Percentiles rank a stretch among this genome's conserved stretches.
phyloP scores from a whole-genome alignment of 2,113 vertebrate species.

The Chrysemys picta region DNA sequence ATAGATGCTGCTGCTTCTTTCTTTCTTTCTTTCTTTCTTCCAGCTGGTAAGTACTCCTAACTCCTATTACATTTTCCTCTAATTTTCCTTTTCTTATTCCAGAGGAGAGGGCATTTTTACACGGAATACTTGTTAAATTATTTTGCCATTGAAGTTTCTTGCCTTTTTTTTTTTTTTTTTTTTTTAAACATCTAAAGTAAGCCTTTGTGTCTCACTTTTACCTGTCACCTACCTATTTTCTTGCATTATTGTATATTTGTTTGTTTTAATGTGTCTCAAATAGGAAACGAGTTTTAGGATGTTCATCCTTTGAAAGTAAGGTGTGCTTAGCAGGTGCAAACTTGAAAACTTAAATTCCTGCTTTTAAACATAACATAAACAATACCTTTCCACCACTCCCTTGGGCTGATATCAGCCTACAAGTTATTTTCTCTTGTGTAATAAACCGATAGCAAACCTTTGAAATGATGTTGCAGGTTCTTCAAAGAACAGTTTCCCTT shows the following conservation, averaged over 20 bases:
- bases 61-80: not conserved
- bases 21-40: not conserved
- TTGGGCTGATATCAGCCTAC: slow-evolving; percentile 1
- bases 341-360: not conserved
- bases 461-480: slow-evolving; percentile 24
- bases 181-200: not conserved
- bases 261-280: not conserved
- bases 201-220: not conserved
- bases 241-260: not conserved
- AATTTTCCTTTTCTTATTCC: not conserved
- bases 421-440: slow-evolving; percentile 42
- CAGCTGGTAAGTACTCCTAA: not conserved
- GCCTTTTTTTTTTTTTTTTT: not conserved
- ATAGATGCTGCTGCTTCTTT: fast-evolving
- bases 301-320: not conserved
- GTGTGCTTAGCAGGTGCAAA: not conserved
- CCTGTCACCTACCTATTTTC: not conserved
- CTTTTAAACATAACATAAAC: not conserved
- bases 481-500: slow-evolving; percentile 51
- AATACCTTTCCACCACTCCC: not conserved
- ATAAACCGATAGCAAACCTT: slow-evolving; percentile 48
- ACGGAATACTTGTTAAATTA: fast-evolving
- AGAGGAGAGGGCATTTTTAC: not conserved
- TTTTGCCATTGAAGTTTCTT: not conserved
- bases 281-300: not conserved